Percentiles rank a stretch among this genome's conserved stretches.
Conservation (phyloP, 2,797 vertebrate species). For the Etheostoma nigrum region DNA sequence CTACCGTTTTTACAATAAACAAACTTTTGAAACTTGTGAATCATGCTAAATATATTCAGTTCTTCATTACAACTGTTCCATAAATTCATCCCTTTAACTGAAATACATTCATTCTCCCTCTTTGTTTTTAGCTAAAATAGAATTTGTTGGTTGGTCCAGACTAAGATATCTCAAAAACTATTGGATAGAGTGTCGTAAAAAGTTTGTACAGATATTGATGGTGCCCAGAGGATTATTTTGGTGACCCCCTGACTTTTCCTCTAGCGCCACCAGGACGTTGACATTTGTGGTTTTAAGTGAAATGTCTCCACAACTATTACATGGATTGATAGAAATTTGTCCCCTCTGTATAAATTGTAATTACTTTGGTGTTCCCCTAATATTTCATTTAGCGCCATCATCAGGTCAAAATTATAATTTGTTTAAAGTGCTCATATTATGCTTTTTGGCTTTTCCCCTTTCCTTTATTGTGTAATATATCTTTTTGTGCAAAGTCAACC, state of each 20-base stretch:
- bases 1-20: background rate
- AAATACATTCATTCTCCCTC: background rate
- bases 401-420: too few species aligned
- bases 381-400: background rate
- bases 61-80: background rate
- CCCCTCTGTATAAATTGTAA: background rate
- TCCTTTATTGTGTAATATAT: background rate
- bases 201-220: background rate
- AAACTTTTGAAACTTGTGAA: too few species aligned
- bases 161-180: background rate
- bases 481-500: too few species aligned
- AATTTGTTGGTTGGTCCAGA: background rate
- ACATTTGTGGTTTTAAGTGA: background rate
- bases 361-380: background rate
- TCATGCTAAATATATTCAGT: background rate
- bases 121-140: background rate
- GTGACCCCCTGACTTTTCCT: background rate
- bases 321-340: background rate
- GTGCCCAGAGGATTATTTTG: background rate
- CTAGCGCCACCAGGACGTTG: background rate
- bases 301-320: background rate
- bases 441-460: background rate
- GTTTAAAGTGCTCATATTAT: too few species aligned
- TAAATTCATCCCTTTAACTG: background rate
- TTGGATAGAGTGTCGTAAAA: background rate